Evolutionary conservation across 2,888 invertebrate genomes (phyloP).

Genomic region (Slavum lentiscoides): DNA sequence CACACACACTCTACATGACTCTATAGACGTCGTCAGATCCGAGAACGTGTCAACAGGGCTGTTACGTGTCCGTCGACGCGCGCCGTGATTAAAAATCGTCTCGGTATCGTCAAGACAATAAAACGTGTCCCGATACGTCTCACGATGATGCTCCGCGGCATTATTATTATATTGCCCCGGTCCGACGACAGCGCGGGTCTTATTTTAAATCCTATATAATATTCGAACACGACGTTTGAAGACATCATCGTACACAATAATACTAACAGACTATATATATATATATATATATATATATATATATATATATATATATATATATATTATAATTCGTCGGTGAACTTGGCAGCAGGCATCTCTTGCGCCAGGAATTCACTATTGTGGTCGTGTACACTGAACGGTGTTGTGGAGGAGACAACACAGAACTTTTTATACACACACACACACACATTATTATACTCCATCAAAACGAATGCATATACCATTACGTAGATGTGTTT

Average conservation of each 20-base stretch:
- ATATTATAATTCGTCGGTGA: too few relatives aligned
- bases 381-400: too few relatives aligned
- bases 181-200: constrained; percentile 38
- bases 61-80: constrained; percentile 34
- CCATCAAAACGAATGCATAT: neutral
- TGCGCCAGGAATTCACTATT: too few relatives aligned
- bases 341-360: too few relatives aligned
- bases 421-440: too few relatives aligned
- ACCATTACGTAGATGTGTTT: neutral
- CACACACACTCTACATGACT: neutral
- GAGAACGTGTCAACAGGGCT: constrained; percentile 17
- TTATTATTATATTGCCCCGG: constrained; percentile 19
- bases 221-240: neutral
- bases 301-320: too few relatives aligned
- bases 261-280: too few relatives aligned
- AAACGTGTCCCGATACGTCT: constrained; percentile 1
- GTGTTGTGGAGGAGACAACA: too few relatives aligned
- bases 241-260: neutral
- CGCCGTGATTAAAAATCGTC: constrained; percentile 44
- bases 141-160: neutral
- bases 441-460: too few relatives aligned
- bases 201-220: constrained; percentile 33
- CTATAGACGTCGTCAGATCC: constrained; percentile 28
- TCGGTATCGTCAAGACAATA: constrained; percentile 32
- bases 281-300: too few relatives aligned